A percentile compares a stretch with the other conserved stretches of the same genome.
These are phyloP conservation scores for Dusona sp. DNA, from an alignment of 2,888 invertebrate species.

Conservation along the genomic window DNA sequence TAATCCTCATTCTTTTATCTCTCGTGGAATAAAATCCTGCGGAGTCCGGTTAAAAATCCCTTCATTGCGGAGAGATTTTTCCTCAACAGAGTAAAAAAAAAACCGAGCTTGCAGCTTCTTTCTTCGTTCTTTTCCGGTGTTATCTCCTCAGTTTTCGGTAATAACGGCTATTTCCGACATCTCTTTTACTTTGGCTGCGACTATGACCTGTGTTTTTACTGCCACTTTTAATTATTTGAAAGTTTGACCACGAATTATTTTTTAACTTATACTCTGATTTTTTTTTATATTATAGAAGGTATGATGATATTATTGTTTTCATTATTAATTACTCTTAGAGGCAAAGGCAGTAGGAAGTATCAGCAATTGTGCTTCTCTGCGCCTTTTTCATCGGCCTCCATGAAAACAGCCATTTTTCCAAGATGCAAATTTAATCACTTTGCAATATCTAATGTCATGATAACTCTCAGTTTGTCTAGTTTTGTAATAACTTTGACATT, in stretches of 20 bases:
- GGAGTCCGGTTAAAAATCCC: constrained; percentile 27
- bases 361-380: no score
- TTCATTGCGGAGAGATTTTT: constrained; percentile 15
- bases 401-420: no score
- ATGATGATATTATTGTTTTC: no score
- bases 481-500: no score
- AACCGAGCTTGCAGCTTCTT: constrained; percentile 7
- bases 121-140: constrained; percentile 57
- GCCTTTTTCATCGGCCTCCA: no score
- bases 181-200: neutral
- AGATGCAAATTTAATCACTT: no score
- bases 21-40: constrained; percentile 49
- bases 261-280: no score
- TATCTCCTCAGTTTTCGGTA: constrained; percentile 37
- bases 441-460: no score
- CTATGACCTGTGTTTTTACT: neutral
- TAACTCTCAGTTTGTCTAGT: no score
- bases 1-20: constrained; percentile 67
- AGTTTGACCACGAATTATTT: neutral
- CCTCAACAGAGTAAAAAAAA: constrained; percentile 27
- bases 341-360: no score
- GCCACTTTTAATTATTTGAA: neutral
- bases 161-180: neutral
- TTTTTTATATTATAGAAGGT: no score
- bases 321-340: no score